Percentiles rank a stretch among this genome's conserved stretches.
These are phyloP conservation scores for Artibeus jamaicensis DNA, from an alignment of 2,797 vertebrate genomes.

Conservation along the genomic window DNA sequence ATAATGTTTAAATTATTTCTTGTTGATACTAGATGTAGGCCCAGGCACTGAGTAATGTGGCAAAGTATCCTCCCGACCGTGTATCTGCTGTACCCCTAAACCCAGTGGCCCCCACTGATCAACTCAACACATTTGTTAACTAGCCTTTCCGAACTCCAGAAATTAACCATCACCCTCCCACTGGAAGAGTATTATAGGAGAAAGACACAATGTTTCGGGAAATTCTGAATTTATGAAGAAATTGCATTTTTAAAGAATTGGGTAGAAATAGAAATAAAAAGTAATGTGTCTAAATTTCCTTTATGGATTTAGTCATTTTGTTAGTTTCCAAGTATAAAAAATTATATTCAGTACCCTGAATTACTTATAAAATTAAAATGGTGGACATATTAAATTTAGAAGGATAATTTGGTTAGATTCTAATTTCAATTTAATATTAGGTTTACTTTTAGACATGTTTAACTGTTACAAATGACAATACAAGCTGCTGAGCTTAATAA, in stretches of 20 bases:
- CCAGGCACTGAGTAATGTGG: background rate
- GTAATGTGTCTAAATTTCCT: background rate
- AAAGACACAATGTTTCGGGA: background rate
- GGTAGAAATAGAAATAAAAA: background rate
- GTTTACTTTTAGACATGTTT: slow-evolving; percentile 6
- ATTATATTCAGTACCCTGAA: background rate
- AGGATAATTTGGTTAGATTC: background rate
- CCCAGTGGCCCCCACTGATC: background rate
- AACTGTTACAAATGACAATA: background rate
- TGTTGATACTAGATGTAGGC: background rate
- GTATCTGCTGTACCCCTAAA: background rate
- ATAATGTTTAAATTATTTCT: background rate
- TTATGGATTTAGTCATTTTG: background rate
- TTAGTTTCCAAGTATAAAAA: background rate
- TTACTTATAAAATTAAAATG: slow-evolving; percentile 3
- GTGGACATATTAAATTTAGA: background rate
- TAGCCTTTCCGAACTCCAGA: background rate
- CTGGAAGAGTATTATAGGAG: background rate
- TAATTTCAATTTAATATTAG: background rate
- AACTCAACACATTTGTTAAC: background rate
- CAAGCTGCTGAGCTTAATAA: background rate
- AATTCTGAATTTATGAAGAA: background rate
- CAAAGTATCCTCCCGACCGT: background rate
- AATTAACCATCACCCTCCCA: accelerated
- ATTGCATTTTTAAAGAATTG: background rate